Conservation (phyloP, 2,888 invertebrate species). For the Rhyacophila evoluta region DNA sequence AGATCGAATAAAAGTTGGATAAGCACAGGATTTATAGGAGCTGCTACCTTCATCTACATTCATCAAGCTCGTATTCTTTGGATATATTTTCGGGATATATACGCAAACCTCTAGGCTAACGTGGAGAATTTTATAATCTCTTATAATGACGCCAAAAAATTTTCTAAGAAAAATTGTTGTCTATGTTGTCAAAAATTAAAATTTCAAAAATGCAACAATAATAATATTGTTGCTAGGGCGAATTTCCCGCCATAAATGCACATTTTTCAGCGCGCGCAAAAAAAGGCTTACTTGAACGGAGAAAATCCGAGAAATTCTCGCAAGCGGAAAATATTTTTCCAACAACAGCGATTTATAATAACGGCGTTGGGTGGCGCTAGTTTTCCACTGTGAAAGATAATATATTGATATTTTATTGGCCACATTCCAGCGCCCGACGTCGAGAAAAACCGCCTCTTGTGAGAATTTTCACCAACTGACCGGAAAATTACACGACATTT, state of each 20-base stretch:
- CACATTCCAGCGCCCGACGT: constrained; percentile 42
- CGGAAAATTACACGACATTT: constrained; percentile 51
- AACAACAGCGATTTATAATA: constrained; percentile 46
- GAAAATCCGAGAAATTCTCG: background rate
- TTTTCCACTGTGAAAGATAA: constrained; percentile 43
- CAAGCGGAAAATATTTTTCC: constrained; percentile 40
- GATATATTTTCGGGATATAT: too few species aligned
- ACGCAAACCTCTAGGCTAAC: too few species aligned
- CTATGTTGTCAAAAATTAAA: background rate
- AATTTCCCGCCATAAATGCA: background rate
- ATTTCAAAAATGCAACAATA: too few species aligned
- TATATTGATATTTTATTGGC: constrained; percentile 54
- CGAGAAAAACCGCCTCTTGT: constrained; percentile 35
- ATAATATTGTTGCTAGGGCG: too few species aligned
- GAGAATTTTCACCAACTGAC: constrained; percentile 50
- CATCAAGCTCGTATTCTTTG: too few species aligned
- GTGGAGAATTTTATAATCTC: too few species aligned
- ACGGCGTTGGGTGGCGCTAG: background rate
- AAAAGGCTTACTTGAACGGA: constrained; percentile 12
- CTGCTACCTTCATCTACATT: too few species aligned
- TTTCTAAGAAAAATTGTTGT: too few species aligned
- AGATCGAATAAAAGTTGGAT: too few species aligned
- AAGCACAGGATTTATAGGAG: too few species aligned
- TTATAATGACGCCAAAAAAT: too few species aligned
- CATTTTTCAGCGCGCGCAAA: background rate